phyloP scores from a whole-genome alignment of 2,888 invertebrate genomes.

The Apamea sordens region DNA sequence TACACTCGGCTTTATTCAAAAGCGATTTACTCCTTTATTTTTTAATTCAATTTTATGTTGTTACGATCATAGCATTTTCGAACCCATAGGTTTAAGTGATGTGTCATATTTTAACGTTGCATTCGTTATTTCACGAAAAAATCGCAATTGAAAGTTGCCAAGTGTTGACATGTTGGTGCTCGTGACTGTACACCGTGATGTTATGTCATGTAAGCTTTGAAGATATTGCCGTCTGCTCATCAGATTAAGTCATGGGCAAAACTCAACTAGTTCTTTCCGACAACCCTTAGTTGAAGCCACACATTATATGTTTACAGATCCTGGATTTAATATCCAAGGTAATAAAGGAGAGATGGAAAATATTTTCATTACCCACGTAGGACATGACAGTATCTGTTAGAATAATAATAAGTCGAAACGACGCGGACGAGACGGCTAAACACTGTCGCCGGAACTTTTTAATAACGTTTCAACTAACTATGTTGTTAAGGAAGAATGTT shows the following conservation, averaged over 20 bases:
- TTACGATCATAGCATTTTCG: too few species aligned
- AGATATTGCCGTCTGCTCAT: not conserved
- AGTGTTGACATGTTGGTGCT: too few species aligned
- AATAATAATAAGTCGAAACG: constrained; percentile 69
- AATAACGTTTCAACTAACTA: constrained; percentile 69
- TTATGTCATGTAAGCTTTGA: too few species aligned
- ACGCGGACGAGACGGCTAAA: constrained; percentile 65
- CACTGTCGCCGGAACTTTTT: constrained; percentile 76
- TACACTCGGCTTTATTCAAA: too few species aligned
- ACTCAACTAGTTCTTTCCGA: constrained; percentile 11
- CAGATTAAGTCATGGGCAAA: not conserved
- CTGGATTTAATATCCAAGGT: constrained; percentile 84
- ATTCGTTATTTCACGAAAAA: too few species aligned
- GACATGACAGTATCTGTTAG: constrained; percentile 76
- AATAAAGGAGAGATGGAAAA: constrained; percentile 86
- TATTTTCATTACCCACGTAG: constrained; percentile 84
- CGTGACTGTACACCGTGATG: too few species aligned
- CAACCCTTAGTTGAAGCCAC: constrained; percentile 61
- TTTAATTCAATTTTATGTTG: too few species aligned
- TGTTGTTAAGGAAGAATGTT: constrained; percentile 37
- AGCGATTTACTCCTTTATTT: too few species aligned
- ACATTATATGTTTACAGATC: constrained; percentile 75
- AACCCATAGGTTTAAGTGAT: too few species aligned
- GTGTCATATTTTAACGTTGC: too few species aligned
- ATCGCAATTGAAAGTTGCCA: too few species aligned